Percentiles rank a stretch among this genome's conserved stretches.
phyloP scores from a whole-genome alignment of 2,888 invertebrate species.

The Ophraella communa region DNA sequence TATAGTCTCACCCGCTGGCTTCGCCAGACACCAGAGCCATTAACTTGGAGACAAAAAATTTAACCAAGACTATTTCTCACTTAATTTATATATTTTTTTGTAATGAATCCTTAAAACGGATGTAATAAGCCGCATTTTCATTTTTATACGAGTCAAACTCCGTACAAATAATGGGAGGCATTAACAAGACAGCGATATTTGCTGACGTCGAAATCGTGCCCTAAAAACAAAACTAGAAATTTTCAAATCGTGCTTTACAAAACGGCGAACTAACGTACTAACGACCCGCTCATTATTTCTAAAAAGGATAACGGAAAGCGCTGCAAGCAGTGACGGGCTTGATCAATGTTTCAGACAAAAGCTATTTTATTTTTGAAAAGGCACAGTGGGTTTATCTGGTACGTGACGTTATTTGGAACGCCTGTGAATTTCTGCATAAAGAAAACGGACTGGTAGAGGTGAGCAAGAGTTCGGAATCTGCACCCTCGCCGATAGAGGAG shows the following conservation, averaged over 20 bases:
- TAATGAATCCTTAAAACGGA: no score
- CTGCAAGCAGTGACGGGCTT: conserved; percentile 6
- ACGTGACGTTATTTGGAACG: conserved; percentile 22
- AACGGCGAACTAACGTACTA: conserved; percentile 1
- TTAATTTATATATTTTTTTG: no score
- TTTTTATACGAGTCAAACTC: not conserved
- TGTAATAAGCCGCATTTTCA: no score
- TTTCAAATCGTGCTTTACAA: not conserved
- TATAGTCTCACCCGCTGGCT: no score
- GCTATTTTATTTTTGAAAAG: conserved; percentile 28
- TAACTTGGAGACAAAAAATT: no score
- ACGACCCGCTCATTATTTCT: conserved; percentile 19
- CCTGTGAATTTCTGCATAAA: conserved; percentile 24
- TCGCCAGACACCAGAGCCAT: no score
- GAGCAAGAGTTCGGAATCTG: conserved; percentile 14
- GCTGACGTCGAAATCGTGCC: not conserved
- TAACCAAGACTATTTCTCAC: no score
- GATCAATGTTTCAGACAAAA: conserved; percentile 27
- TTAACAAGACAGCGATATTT: not conserved
- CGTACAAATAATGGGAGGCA: not conserved
- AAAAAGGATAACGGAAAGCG: not conserved
- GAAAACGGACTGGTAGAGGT: conserved; percentile 18
- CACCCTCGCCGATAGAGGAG: conserved; percentile 6
- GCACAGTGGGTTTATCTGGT: conserved; percentile 25
- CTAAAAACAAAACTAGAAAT: not conserved